Conservation (phyloP, 2,797 vertebrate species). For the Phataginus tetradactyla region DNA sequence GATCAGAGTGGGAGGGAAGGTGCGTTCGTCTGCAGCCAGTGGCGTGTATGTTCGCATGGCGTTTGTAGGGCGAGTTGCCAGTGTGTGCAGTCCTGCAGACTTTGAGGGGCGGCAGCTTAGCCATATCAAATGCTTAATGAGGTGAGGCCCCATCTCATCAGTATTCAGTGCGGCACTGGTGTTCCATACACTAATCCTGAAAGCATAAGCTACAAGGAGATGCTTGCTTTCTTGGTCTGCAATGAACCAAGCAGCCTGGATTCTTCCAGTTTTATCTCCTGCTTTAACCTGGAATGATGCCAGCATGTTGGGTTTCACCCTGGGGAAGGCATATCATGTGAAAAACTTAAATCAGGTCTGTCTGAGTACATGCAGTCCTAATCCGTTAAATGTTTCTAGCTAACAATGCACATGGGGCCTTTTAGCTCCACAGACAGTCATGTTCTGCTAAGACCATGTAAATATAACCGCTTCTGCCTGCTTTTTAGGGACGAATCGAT, state of each 20-base stretch:
- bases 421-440: constrained; percentile 44
- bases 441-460: constrained; percentile 61
- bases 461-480: constrained; percentile 40
- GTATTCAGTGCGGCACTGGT: constrained; percentile 30
- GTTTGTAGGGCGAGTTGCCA: not conserved
- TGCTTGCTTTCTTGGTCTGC: not conserved
- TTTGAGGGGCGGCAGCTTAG: not conserved
- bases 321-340: constrained; percentile 52
- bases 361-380: not conserved
- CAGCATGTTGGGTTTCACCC: constrained; percentile 62
- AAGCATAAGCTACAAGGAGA: constrained; percentile 41
- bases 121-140: constrained; percentile 44
- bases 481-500: constrained; percentile 54
- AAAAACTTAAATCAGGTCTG: constrained; percentile 62
- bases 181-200: constrained; percentile 45
- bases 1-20: not conserved
- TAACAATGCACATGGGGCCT: constrained; percentile 45
- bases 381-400: constrained; percentile 72
- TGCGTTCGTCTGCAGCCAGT: not conserved
- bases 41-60: not conserved
- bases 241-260: constrained; percentile 31
- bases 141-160: constrained; percentile 42
- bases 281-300: constrained; percentile 53
- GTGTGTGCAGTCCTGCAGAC: not conserved
- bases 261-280: constrained; percentile 47